Percentiles rank a stretch among this genome's conserved stretches.
Conservation (phyloP, 2,797 vertebrate species). For the Acridotheres tristis region DNA sequence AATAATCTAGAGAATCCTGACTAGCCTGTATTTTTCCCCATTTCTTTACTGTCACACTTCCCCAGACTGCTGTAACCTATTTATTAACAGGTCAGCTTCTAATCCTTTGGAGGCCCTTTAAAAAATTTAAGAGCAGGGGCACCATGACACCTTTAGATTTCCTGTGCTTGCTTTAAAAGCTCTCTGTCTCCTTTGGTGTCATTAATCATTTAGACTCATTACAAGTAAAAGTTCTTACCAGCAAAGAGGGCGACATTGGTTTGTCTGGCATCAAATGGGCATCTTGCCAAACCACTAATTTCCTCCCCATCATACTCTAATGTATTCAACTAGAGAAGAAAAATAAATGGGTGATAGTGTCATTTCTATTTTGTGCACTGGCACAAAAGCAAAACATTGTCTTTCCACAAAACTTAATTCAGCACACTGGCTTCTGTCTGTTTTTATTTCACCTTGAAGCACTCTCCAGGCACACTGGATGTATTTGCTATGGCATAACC, state of each 20-base stretch:
- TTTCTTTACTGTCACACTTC: slow-evolving; percentile 2
- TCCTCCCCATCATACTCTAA: slow-evolving; percentile 98
- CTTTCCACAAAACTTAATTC: slow-evolving; percentile 61
- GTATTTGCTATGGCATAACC: not conserved
- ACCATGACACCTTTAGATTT: slow-evolving; percentile 41
- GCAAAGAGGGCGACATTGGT: slow-evolving; percentile 99
- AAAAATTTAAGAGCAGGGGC: slow-evolving; percentile 24
- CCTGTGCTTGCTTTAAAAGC: slow-evolving; percentile 48
- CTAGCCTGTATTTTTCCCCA: not conserved
- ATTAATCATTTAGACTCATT: slow-evolving; percentile 76
- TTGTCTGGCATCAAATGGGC: slow-evolving; percentile 98
- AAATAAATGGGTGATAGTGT: slow-evolving; percentile 66
- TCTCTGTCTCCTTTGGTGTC: slow-evolving; percentile 54
- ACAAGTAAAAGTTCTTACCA: slow-evolving; percentile 82
- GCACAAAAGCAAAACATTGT: slow-evolving; percentile 26
- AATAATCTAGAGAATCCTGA: slow-evolving; percentile 15
- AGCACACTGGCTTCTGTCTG: slow-evolving; percentile 38
- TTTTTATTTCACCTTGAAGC: slow-evolving; percentile 47
- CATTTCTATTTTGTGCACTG: slow-evolving; percentile 58
- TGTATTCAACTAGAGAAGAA: slow-evolving; percentile 90
- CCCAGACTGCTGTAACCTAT: slow-evolving; percentile 37
- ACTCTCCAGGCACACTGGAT: not conserved
- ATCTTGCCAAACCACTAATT: slow-evolving; percentile 97
- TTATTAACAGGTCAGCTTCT: slow-evolving; percentile 55
- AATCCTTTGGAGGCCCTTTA: slow-evolving; percentile 38